Conservation (phyloP, 2,113 vertebrate genomes). For the Ranitomeya variabilis region DNA sequence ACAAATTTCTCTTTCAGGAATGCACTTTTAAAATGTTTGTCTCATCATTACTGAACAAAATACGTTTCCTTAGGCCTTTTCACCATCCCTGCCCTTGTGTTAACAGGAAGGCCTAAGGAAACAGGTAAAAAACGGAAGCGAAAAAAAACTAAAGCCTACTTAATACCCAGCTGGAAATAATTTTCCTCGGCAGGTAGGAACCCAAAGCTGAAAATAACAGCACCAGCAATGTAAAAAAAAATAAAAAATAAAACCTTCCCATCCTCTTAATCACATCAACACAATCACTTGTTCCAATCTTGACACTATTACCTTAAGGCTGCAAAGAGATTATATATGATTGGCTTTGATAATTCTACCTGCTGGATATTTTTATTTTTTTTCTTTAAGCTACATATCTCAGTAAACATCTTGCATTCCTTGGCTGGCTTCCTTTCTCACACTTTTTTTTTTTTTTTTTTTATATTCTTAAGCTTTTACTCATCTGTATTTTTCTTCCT, state of each 20-base stretch:
- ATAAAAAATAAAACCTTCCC: neutral
- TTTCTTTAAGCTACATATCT: slow-evolving; percentile 69
- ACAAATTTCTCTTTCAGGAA: slow-evolving; percentile 71
- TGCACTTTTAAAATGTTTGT: slow-evolving; percentile 66
- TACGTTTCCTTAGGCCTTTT: slow-evolving; percentile 74
- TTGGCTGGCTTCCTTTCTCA: slow-evolving; percentile 56
- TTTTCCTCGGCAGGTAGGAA: slow-evolving; percentile 89
- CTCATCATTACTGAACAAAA: slow-evolving; percentile 70
- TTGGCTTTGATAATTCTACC: slow-evolving; percentile 71
- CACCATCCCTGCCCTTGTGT: slow-evolving; percentile 85
- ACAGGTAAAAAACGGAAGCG: slow-evolving; percentile 96
- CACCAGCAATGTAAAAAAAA: slow-evolving; percentile 63
- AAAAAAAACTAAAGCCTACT: slow-evolving; percentile 88
- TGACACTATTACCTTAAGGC: slow-evolving; percentile 68
- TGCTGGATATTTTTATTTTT: slow-evolving; percentile 66
- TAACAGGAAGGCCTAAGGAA: slow-evolving; percentile 94
- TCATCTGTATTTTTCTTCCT: slow-evolving; percentile 61
- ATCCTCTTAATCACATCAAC: slow-evolving; percentile 61
- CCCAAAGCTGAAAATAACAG: slow-evolving; percentile 59
- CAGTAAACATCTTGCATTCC: slow-evolving; percentile 66
- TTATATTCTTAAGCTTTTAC: slow-evolving; percentile 62
- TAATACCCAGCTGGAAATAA: slow-evolving; percentile 80
- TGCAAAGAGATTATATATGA: slow-evolving; percentile 68
- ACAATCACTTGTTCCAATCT: slow-evolving; percentile 71
- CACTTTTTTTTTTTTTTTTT: slow-evolving; percentile 46